Base-by-base conservation (phyloP, 2,888 invertebrate species). In the Euplexia lucipara region DNA sequence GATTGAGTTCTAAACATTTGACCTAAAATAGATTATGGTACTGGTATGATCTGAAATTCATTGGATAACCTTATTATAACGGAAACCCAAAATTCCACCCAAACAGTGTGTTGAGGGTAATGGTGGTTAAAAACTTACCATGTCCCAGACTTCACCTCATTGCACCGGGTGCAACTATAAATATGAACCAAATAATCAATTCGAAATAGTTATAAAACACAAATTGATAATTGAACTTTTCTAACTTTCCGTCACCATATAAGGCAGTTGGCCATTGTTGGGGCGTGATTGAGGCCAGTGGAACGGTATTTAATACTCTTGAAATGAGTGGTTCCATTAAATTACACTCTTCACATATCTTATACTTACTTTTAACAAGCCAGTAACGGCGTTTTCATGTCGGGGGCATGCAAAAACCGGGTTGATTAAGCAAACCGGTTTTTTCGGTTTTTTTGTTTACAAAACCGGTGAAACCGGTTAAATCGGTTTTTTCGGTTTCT, bases 281-380 rank as follows among this genome's bases (percentile, higher is more conserved):
- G 71, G 57, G 67, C 76, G 69, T 81, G 78, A 86, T 85, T 56
- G 77, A 78, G 86, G 86, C 64, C 82, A 79, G 81, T 73, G 82
- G 80, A 86, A 86, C 78, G 78, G 79, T 71, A 70, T 54, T 68
- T 80, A 65, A 67, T 35, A 78, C 56, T 75, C 67, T 77, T 80
- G 65, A 78, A 78, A 79, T 78, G 73, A 79, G 58, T 70, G 67
- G 75, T 81, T 72, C 54, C 74, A 78, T 66, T 58, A 71, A 63
- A 65, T 71, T 41, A 32, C 65, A 68, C 72, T 75, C 67, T 54
- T 70, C 68, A 79, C 67, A 70, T 72, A 62, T 75, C 67, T 58
- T 49, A 54, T 70, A 39, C 3, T 0, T 42, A 9, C 10, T 32
- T 48, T 61, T 48, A 32, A 30, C 37, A 52, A 59, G 65, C 54